Base-by-base conservation (phyloP, 2,113 vertebrate species). In the Mandrillus leucophaeus region DNA sequence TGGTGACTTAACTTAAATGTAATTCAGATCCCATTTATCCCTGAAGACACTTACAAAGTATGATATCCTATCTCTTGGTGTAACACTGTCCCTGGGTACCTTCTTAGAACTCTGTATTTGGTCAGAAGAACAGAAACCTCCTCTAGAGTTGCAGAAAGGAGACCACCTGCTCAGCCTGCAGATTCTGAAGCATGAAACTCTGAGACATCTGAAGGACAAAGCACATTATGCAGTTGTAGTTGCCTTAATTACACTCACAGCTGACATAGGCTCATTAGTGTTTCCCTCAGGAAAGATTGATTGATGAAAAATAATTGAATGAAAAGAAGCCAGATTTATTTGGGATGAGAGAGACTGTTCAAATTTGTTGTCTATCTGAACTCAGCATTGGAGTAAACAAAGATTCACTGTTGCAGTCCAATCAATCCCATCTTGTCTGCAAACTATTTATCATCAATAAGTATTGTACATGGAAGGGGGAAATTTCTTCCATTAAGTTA, bases 361-460 rank as follows among this genome's bases (percentile, higher is more conserved):
- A 88, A 52, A 88, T 87, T 45, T 87, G 35, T 79, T 95, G 0
- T 87, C 82, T 76, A 4, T 88, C 59, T 93, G 72, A 95, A 93
- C 91, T 95, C 45, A 64, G 43, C 52, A 38, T 13, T 38, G 32
- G 10, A 64, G 52, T 86, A 84, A 95, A 93, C 82, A 89, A 81
- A 93, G 40, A 57, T 55, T 57, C 40, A 45, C 82, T 57, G 14
- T 40, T 72, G 5, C 68, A 68, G 8, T 45, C 82, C n/a, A 68
- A 70, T 94, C 64, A 81, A 14, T 83, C 18, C 55, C 27, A 35
- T 95, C 83, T 73, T 95, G 55, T 90, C 82, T 91, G 50, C 40
- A 57, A 88, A 81, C 43, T 87, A 61, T 87, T 86, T 92, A 32
- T 95, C 75, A 90, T 59, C 89, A 87, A 87, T 82, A 92, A 85